Evolutionary conservation across 2,797 vertebrate species (phyloP).

Genomic region (Petrocephalus sullivani): DNA sequence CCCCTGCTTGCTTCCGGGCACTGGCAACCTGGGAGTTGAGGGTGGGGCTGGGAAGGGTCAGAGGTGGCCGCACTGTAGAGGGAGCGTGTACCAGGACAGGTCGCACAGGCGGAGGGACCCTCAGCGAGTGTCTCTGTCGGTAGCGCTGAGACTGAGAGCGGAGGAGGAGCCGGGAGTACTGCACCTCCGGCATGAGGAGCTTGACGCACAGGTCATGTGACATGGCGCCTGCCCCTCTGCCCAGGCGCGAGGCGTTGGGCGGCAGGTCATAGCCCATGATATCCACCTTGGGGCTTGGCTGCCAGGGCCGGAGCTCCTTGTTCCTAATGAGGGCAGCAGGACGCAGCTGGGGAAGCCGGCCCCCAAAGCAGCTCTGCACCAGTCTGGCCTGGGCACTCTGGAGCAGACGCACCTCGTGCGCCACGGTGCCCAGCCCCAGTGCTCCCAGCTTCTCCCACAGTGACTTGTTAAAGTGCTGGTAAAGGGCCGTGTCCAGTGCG

Average conservation of each 20-base stretch:
- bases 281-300: slow-evolving; percentile 69
- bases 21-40: neutral
- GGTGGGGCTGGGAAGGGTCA: neutral
- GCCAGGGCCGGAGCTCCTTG: slow-evolving; percentile 78
- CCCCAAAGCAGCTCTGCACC: neutral
- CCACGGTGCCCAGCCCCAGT: slow-evolving; percentile 63
- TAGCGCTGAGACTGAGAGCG: slow-evolving; percentile 61
- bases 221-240: slow-evolving; percentile 19
- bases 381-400: slow-evolving; percentile 48
- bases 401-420: slow-evolving; percentile 66
- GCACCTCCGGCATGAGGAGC: slow-evolving; percentile 75
- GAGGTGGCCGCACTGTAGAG: neutral
- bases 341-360: slow-evolving; percentile 25
- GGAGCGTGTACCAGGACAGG: neutral
- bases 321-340: slow-evolving; percentile 69
- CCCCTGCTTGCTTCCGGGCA: neutral
- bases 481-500: slow-evolving; percentile 66
- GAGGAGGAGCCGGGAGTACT: slow-evolving; percentile 68
- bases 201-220: slow-evolving; percentile 70
- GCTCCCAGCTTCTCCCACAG: slow-evolving; percentile 68
- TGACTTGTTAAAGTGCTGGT: slow-evolving; percentile 76
- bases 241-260: slow-evolving; percentile 43
- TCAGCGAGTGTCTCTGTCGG: slow-evolving; percentile 29
- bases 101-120: neutral
- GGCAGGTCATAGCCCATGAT: slow-evolving; percentile 80